phyloP scores from a whole-genome alignment of 2,113 vertebrate species.

The Chlamydotis undulata region DNA sequence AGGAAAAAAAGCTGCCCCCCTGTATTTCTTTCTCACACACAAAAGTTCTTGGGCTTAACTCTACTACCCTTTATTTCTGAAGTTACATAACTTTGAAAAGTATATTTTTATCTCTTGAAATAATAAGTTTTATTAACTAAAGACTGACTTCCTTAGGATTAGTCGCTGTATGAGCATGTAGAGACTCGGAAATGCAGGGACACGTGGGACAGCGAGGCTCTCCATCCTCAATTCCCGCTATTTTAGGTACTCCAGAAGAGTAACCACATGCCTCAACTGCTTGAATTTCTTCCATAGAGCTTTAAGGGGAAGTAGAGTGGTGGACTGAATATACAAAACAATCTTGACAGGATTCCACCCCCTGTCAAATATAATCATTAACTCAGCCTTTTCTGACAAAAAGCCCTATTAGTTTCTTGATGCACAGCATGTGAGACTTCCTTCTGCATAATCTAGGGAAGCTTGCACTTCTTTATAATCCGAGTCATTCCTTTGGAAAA shows the following conservation, averaged over 20 bases:
- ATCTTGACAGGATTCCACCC: not conserved
- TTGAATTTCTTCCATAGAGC: not conserved
- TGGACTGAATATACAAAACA: not conserved
- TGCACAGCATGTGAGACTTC: not conserved
- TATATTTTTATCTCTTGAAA: not conserved
- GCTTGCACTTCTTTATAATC: not conserved
- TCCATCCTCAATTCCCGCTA: not conserved
- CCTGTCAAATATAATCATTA: not conserved
- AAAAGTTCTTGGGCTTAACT: not conserved
- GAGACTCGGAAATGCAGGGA: not conserved
- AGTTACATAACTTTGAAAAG: not conserved
- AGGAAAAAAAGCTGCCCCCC: not conserved
- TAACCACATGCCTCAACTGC: not conserved
- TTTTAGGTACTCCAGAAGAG: not conserved
- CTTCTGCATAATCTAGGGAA: not conserved
- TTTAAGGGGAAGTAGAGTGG: not conserved
- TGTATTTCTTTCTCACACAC: not conserved
- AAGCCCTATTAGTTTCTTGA: not conserved
- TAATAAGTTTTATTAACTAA: not conserved
- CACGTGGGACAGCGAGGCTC: fast-evolving
- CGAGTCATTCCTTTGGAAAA: not conserved
- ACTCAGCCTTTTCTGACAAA: not conserved
- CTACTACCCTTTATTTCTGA: not conserved
- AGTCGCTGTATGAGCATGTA: fast-evolving
- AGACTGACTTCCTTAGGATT: not conserved